These are phyloP conservation scores for Anarhynchus alexandrinus DNA, from an alignment of 2,113 vertebrate genomes.

Conservation along the genomic window DNA sequence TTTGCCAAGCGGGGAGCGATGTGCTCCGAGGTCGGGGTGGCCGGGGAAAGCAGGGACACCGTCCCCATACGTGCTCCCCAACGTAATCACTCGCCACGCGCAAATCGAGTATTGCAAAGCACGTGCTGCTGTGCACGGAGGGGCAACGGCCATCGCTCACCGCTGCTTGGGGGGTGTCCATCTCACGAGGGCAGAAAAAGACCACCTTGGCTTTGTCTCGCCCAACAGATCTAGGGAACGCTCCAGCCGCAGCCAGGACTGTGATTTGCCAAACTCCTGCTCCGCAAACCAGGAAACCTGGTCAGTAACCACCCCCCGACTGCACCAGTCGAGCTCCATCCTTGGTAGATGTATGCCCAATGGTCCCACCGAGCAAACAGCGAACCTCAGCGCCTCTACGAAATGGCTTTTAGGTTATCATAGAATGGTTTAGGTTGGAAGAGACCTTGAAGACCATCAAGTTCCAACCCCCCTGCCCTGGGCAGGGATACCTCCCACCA, in stretches of 20 bases:
- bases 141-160: fast-evolving
- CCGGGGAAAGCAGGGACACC: background rate
- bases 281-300: background rate
- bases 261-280: background rate
- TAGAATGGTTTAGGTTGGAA: no score
- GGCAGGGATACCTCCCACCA: no score
- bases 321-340: background rate
- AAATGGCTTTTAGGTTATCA: background rate
- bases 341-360: fast-evolving
- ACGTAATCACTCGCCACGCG: fast-evolving
- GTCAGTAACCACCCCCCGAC: background rate
- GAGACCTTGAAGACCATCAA: no score
- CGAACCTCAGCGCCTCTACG: fast-evolving
- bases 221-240: background rate
- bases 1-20: no score
- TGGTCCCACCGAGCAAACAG: background rate
- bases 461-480: no score
- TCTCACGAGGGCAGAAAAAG: no score
- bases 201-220: background rate
- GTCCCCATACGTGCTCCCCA: fast-evolving
- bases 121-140: fast-evolving
- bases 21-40: background rate
- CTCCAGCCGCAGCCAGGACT: background rate
- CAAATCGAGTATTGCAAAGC: background rate
- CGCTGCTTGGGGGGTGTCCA: background rate